Evolutionary conservation across 1,140 invertebrate species (phyloP), one percentile per base, ranked within the genome.

Genomic region (Pogonomyrmex californicus): DNA sequence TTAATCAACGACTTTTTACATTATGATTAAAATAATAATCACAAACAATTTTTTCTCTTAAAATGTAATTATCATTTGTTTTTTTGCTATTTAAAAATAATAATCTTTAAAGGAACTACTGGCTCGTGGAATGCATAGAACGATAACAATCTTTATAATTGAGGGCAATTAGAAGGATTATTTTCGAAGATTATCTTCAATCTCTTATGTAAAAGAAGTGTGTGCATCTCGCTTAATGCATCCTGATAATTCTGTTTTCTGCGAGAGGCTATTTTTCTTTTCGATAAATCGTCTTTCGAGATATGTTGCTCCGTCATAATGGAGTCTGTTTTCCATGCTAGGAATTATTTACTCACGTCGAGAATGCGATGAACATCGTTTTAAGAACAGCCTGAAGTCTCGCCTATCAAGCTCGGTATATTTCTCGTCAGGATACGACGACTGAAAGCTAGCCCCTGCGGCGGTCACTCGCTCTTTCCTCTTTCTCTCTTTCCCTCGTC

Each of bases 311-410:
- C 56, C 33, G 62, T 81, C 82, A 90, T 88, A 91, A 91, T 91
- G 86, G 88, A 90, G 71, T 87, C 88, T 71, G 89, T 91, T 90
- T 90, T 76, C 88, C 83, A 82, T 81, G 81, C 63, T 77, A 83
- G 78, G 87, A 89, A 91, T 90, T 91, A 91, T 91, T 91, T 91
- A 91, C 87, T 91, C 75, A 85, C 63, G 78, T 77, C 76, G 70
- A 82, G 87, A 91, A 89, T 87, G 89, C 87, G 85, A 79, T 49
- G 86, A 51, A 79, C 62, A 75, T 65, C 86, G 75, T 85, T 90
- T 36, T 88, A 91, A 88, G 66, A 90, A 83, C 70, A 91, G 89
- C 86, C 70, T 63, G 89, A 65, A 85, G 90, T 91, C 89, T 91
- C 87, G 86, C 87, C 87, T 91, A 88, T 66, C 73, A 30, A 86